Conservation (phyloP, 2,113 vertebrate genomes). For the Brachyistius frenatus region DNA sequence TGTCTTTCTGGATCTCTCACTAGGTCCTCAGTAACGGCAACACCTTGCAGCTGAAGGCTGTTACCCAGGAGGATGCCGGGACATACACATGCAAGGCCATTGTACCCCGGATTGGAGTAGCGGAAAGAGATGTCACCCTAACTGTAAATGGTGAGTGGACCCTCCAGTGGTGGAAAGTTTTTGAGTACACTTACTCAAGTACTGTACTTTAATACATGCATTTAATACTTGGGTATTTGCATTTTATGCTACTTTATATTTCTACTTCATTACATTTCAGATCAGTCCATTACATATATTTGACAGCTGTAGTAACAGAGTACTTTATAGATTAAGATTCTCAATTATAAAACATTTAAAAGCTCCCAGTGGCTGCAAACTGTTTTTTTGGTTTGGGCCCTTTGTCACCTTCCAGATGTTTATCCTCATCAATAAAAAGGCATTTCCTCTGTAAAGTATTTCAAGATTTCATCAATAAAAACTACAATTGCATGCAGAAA, state of each 20-base stretch:
- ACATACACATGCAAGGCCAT: constrained; percentile 91
- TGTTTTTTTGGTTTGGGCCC: no score
- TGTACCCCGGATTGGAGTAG: constrained; percentile 86
- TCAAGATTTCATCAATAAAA: no score
- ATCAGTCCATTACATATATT: not conserved
- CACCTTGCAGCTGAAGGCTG: constrained; percentile 87
- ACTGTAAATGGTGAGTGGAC: constrained; percentile 89
- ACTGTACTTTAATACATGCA: not conserved
- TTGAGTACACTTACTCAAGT: not conserved
- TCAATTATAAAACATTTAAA: no score
- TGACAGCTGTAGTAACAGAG: no score
- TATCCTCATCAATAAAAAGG: no score
- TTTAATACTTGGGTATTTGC: not conserved
- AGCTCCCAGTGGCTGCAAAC: no score
- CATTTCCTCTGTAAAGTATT: no score
- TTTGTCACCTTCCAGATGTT: no score
- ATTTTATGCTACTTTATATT: not conserved
- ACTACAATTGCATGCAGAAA: no score
- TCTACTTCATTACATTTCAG: not conserved
- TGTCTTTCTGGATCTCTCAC: constrained; percentile 50
- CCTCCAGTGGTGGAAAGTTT: not conserved
- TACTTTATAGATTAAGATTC: no score
- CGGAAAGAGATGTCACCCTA: constrained; percentile 87
- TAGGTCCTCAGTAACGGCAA: constrained; percentile 92
- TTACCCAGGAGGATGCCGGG: constrained; percentile 89